Evolutionary conservation across 1,140 invertebrate species (phyloP), one percentile per base, ranked within the genome.

Genomic region (Aphaenogaster rudis): DNA sequence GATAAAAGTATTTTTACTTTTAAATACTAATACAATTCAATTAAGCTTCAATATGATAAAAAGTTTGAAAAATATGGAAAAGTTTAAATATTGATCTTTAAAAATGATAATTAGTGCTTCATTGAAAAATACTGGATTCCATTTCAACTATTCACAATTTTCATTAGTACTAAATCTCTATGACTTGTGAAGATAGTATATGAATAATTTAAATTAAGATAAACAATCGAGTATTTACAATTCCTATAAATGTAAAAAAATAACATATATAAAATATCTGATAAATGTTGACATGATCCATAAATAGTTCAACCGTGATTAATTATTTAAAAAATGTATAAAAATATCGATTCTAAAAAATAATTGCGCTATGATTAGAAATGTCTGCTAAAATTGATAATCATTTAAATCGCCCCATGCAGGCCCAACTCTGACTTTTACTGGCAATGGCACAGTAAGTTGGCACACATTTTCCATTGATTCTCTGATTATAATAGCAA

Each of bases 341-440:
- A 28, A 72, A 82, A 82, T 74, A 82, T 21, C 17, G 17, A 52
- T 52, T 52, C 28, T 11, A 33, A 69, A 52, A 48, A 66, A 78
- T 54, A 0, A 54, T 33, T 50, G n/a, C 21, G 21, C 15, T 48
- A 15, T 21, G 54, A 61, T 59, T 61, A 77, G 7, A 59, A 54
- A 13, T 8, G 15, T 72, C 9, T 39, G 64, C 59, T 86, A 86
- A 76, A 86, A 42, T 76, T 92, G 91, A 86, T 92, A 94, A 94
- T 97, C 96, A 54, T 95, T 92, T 54, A 98, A 92, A 72, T 96
- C 94, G 1, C 98, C 98, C 99, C 99, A 99, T 69, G 97, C 97
- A 45, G 95, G 94, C 11, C 99, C 99, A 80, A 95, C 95, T 95
- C 97, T 98, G 0, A 99, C 93, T 96, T 98, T 99, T 0, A 99